Evolutionary conservation across 2,113 vertebrate genomes (phyloP), one percentile per base, ranked within the genome.

Genomic region (Ranitomeya variabilis): DNA sequence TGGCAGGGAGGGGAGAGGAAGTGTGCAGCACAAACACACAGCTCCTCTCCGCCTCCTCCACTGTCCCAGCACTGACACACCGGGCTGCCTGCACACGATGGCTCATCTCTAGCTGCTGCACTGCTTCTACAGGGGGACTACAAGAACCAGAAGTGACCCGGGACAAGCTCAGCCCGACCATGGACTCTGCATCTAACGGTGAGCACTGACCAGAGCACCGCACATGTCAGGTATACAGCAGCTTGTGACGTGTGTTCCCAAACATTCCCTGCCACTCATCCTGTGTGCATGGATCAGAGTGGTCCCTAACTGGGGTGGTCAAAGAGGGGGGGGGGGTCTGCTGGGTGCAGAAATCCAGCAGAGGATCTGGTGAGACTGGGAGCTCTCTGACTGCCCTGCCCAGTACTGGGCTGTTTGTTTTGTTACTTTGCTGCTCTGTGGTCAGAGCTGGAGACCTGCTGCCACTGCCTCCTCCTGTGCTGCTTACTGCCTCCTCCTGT

Each of bases 1-100:
- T n/a, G 66, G 5, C 55, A 45, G 54, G 71, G 85, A 52, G 83
- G 59, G 77, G 37, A 83, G 87, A 88, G 80, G 87, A 88, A 83
- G 87, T 88, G 87, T 77, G 80, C 79, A 37, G 80, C 59, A 64
- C 62, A 45, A 51, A 73, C 54, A 62, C 51, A 69, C 45, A 31
- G 21, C 37, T 45, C 37, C 37, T 45, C 37, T 45, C 54, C 2
- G 5, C 59, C 87, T 23, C 87, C 87, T 77, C 80, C 31, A 19
- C 79, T 51, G 79, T 73, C 79, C 86, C 78, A 67, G 31, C 71
- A 45, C 85, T 64, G 71, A 62, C 85, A 62, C 85, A 54, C 85
- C 37, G 59, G 55, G 23, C 54, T n/a, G 67, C 19, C 14, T 66
- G 57, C 77, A 80, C 86, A 80, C 69, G n/a, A 87, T 87, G 86